These are phyloP conservation scores for Allacma fusca DNA, from an alignment of 2,888 invertebrate genomes.

Conservation along the genomic window DNA sequence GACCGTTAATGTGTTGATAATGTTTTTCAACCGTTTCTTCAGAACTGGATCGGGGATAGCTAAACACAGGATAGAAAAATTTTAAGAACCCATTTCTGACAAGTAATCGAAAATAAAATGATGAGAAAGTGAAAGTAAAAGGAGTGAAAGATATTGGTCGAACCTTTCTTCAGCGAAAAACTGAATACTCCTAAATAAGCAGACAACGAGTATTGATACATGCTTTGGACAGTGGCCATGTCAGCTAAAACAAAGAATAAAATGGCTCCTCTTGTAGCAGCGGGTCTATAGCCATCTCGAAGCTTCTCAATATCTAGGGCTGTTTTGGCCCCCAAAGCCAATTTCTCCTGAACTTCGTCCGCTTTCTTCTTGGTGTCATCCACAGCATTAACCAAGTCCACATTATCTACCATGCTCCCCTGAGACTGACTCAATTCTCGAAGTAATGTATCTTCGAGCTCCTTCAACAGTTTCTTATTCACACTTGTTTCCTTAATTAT, in stretches of 20 bases:
- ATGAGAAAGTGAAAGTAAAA: not conserved
- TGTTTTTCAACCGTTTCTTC: conserved; percentile 77
- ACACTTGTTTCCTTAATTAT: conserved; percentile 85
- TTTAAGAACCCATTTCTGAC: too few species aligned
- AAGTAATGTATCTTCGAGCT: conserved; percentile 84
- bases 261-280: conserved; percentile 85
- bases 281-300: conserved; percentile 84
- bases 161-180: conserved; percentile 75
- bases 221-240: conserved; percentile 85
- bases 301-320: conserved; percentile 82
- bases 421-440: conserved; percentile 84
- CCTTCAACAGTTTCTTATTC: conserved; percentile 83
- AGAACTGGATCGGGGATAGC: conserved; percentile 84
- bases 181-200: conserved; percentile 86
- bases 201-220: conserved; percentile 91
- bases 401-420: conserved; percentile 92
- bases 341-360: conserved; percentile 77
- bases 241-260: conserved; percentile 90
- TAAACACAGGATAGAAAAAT: conserved; percentile 1
- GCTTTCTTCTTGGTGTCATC: conserved; percentile 91
- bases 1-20: conserved; percentile 83
- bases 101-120: too few species aligned
- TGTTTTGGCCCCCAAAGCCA: conserved; percentile 79
- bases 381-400: conserved; percentile 82
- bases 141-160: too few species aligned